Conservation (phyloP, 30 jellyfish, hydroid and myxozoan species). For the Nemopilema nomurai region DNA sequence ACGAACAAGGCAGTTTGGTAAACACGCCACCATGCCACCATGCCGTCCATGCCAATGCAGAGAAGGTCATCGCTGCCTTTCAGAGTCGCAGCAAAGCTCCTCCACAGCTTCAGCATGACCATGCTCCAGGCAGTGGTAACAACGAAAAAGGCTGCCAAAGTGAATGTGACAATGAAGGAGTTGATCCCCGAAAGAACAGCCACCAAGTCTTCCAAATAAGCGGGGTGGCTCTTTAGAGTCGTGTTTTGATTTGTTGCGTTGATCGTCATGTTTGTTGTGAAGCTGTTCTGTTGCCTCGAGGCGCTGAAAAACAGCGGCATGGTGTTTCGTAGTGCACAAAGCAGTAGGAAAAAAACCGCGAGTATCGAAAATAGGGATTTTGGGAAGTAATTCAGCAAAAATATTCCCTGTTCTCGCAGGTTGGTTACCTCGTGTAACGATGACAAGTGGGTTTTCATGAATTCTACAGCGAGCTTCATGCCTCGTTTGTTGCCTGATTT, state of each 20-base stretch:
- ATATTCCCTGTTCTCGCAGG: neutral
- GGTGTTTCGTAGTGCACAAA: conserved; percentile 19
- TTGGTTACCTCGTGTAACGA: conserved; percentile 32
- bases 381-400: conserved; percentile 2
- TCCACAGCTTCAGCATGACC: conserved; percentile 40
- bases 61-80: conserved; percentile 2
- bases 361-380: neutral
- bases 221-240: neutral
- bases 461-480: conserved; percentile 27
- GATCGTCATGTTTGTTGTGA: neutral
- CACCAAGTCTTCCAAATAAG: conserved; percentile 1
- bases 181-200: conserved; percentile 21
- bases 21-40: conserved; percentile 64
- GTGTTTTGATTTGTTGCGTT: neutral
- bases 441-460: conserved; percentile 30
- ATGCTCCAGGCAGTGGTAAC: conserved; percentile 31
- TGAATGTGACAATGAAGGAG: conserved; percentile 37
- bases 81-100: conserved; percentile 1
- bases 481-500: conserved; percentile 10
- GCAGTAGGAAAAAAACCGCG: neutral
- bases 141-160: conserved; percentile 14
- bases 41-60: conserved; percentile 46
- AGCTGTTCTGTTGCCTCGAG: neutral
- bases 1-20: conserved; percentile 38
- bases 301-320: conserved; percentile 18